phyloP scores from a whole-genome alignment of 2,797 vertebrate genomes.

The Dendrocincla fuliginosa region DNA sequence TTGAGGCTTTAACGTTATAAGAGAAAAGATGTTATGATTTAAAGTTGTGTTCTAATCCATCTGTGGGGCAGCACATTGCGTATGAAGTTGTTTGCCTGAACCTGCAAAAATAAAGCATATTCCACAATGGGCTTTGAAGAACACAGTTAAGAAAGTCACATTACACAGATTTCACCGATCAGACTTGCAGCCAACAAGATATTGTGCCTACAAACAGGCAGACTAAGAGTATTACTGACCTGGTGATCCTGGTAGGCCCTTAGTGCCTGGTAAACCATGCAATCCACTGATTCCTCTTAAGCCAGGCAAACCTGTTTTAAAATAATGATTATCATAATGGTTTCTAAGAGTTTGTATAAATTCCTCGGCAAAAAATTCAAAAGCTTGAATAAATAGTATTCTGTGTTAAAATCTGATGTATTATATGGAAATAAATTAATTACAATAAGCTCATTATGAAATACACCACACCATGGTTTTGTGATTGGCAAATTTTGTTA shows the following conservation, averaged over 20 bases:
- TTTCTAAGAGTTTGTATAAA: not conserved
- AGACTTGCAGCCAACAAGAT: not conserved
- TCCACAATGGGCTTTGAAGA: not conserved
- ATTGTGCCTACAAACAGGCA: not conserved
- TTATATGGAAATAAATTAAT: not conserved
- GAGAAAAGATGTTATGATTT: not conserved
- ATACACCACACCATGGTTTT: not conserved
- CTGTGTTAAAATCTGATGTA: not conserved
- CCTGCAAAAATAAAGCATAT: not conserved
- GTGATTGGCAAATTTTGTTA: not conserved
- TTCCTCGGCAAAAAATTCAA: not conserved
- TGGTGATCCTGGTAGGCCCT: constrained; percentile 84
- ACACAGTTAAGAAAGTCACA: not conserved
- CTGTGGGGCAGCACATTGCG: not conserved
- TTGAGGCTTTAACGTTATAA: not conserved
- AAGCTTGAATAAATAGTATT: not conserved
- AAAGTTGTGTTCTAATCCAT: not conserved
- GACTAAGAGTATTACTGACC: constrained; percentile 72
- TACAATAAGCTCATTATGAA: not conserved
- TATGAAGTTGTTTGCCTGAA: not conserved
- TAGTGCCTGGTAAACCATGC: constrained; percentile 88
- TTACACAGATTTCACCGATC: not conserved
- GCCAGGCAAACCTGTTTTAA: constrained; percentile 84
- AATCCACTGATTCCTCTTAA: constrained; percentile 86
- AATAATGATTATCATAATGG: not conserved